Conservation (phyloP, 2,888 invertebrate species). For the Stegana nigrithorax region DNA sequence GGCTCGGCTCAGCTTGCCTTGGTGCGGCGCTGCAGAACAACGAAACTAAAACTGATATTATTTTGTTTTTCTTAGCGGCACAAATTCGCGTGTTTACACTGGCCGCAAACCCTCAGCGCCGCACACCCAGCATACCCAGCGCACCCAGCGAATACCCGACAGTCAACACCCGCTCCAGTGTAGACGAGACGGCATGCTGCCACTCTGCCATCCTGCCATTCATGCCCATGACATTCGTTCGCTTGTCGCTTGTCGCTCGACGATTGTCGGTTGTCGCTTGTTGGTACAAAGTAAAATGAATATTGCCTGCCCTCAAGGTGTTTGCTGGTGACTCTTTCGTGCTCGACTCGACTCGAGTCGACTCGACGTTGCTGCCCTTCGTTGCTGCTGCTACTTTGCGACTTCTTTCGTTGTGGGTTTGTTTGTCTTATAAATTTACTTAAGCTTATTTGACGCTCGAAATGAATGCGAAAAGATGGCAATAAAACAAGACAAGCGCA, state of each 20-base stretch:
- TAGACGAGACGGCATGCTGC: no score
- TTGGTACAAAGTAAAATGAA: neutral
- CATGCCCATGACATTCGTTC: neutral
- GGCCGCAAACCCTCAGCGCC: neutral
- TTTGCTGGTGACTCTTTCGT: slow-evolving; percentile 4
- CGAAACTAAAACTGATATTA: slow-evolving; percentile 7
- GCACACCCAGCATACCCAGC: no score
- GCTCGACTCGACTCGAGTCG: neutral
- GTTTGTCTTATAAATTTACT: slow-evolving; percentile 59
- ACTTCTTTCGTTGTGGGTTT: slow-evolving; percentile 35
- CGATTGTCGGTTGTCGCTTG: no score
- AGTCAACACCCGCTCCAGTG: no score
- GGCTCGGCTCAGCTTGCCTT: neutral
- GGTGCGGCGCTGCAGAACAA: no score
- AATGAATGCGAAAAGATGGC: slow-evolving; percentile 44
- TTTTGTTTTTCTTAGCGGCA: neutral
- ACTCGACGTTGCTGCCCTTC: neutral
- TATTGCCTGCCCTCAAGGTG: slow-evolving; percentile 2
- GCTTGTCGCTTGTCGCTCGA: neutral
- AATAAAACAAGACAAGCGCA: no score
- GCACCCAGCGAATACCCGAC: no score
- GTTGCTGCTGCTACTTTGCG: neutral
- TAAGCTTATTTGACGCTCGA: slow-evolving; percentile 55
- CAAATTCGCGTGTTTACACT: neutral
- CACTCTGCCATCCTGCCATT: neutral